Evolutionary conservation across 2,113 vertebrate genomes (phyloP).

Genomic region (Pantherophis guttatus): DNA sequence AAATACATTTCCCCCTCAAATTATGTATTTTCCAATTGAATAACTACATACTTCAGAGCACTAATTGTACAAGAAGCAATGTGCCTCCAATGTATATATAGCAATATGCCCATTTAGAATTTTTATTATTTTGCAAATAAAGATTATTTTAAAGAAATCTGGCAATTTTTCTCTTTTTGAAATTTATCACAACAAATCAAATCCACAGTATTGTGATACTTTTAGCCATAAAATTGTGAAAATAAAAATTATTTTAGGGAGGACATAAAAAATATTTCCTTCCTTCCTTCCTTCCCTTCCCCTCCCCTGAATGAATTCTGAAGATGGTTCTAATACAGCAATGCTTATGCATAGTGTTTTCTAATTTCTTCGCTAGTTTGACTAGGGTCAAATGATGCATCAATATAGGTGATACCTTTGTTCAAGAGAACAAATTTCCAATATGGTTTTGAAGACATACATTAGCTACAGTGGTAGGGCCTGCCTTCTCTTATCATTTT

Average conservation of each 20-base stretch:
- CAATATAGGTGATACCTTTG: not conserved
- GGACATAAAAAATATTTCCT: not conserved
- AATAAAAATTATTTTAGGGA: not conserved
- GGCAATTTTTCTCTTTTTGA: slow-evolving; percentile 9
- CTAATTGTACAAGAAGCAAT: slow-evolving; percentile 39
- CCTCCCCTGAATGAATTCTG: not conserved
- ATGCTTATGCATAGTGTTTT: not conserved
- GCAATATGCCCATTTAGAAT: slow-evolving; percentile 25
- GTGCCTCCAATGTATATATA: slow-evolving; percentile 30
- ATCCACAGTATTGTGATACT: slow-evolving; percentile 3
- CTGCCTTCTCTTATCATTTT: not conserved
- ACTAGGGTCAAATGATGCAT: too few relatives aligned
- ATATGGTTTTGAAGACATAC: not conserved
- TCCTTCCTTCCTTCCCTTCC: not conserved
- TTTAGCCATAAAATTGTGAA: not conserved
- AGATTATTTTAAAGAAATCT: not conserved
- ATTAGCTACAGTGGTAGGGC: not conserved
- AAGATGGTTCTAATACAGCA: not conserved
- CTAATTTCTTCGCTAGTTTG: not conserved
- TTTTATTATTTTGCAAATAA: slow-evolving; percentile 40
- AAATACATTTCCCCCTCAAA: slow-evolving; percentile 51
- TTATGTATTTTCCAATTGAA: slow-evolving; percentile 45
- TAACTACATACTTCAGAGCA: slow-evolving; percentile 48
- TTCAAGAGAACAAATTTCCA: not conserved
- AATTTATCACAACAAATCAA: not conserved